Percentiles rank a stretch among this genome's conserved stretches.
Evolutionary conservation across 2,888 invertebrate genomes (phyloP).

Genomic region (Dicycla oo): DNA sequence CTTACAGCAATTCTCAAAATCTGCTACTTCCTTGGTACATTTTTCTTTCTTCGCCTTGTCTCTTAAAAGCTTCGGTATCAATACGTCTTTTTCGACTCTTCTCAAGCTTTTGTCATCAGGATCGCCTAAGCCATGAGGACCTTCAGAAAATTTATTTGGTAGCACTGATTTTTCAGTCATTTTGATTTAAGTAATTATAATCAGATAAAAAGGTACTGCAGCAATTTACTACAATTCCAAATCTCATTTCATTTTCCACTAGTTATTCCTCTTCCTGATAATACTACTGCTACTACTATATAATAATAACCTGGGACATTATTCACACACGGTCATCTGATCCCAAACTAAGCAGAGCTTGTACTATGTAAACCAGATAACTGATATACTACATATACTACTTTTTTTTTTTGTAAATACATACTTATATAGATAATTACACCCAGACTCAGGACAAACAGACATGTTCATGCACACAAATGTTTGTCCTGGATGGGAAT

Average conservation of each 20-base stretch:
- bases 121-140: constrained; percentile 93
- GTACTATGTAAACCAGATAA: too few species aligned
- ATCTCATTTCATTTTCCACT: constrained; percentile 1
- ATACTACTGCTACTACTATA: too few species aligned
- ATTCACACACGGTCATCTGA: too few species aligned
- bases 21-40: constrained; percentile 93
- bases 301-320: too few species aligned
- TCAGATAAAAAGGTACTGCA: not conserved
- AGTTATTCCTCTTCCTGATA: too few species aligned
- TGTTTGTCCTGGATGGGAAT: too few species aligned
- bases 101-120: constrained; percentile 95
- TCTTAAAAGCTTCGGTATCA: constrained; percentile 97
- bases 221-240: not conserved
- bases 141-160: constrained; percentile 83
- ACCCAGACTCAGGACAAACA: too few species aligned
- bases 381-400: too few species aligned
- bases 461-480: too few species aligned
- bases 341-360: too few species aligned
- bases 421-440: too few species aligned
- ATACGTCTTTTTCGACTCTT: constrained; percentile 96
- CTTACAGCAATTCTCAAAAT: constrained; percentile 94
- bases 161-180: constrained; percentile 80
- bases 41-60: constrained; percentile 95
- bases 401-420: too few species aligned
- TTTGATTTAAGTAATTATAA: not conserved